Conservation (phyloP, 2,797 vertebrate genomes). For the Tapera naevia region DNA sequence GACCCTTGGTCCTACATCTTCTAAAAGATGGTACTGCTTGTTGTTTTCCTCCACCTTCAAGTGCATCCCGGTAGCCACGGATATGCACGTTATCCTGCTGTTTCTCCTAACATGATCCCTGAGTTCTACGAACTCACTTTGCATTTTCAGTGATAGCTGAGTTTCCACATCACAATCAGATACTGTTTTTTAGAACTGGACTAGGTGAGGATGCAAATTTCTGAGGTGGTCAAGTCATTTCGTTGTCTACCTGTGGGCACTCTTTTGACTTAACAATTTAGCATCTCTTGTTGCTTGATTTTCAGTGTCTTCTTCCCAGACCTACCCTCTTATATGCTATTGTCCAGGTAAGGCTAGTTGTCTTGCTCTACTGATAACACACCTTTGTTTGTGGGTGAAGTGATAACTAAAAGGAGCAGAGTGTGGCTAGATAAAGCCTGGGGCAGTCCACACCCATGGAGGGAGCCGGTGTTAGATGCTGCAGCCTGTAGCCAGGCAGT, state of each 20-base stretch:
- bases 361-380: neutral
- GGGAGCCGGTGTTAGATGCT: neutral
- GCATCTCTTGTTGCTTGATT: neutral
- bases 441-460: neutral
- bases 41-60: neutral
- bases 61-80: neutral
- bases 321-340: neutral
- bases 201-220: neutral
- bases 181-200: neutral
- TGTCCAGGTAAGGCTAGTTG: neutral
- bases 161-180: neutral
- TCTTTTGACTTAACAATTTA: neutral
- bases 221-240: neutral
- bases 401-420: neutral
- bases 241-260: neutral
- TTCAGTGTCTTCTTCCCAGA: neutral
- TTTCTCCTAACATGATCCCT: rapidly evolving
- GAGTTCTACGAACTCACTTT: neutral
- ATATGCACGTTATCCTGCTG: rapidly evolving
- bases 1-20: rapidly evolving
- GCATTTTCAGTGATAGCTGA: neutral
- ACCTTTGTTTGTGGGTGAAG: neutral
- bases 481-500: neutral
- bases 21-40: neutral
- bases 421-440: neutral